Evolutionary conservation across 2,113 vertebrate species (phyloP).

Genomic region (Percina caprodes): DNA sequence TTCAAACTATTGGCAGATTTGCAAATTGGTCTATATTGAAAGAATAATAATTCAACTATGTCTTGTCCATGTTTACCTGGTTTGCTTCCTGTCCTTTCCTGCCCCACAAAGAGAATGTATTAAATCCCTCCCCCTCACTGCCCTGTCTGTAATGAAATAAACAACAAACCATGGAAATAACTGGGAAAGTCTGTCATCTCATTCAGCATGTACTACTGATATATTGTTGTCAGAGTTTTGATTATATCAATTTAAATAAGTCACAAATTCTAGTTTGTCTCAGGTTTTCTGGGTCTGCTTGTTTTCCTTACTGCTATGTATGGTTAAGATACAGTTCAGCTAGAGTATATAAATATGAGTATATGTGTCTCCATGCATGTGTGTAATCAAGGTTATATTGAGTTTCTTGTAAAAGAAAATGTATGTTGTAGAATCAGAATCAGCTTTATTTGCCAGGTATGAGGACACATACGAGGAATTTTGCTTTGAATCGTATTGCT

Average conservation of each 20-base stretch:
- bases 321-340: background rate
- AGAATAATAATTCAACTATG: slow-evolving; percentile 77
- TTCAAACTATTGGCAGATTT: slow-evolving; percentile 75
- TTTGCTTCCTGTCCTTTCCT: slow-evolving; percentile 79
- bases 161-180: slow-evolving; percentile 73
- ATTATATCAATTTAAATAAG: background rate
- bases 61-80: slow-evolving; percentile 84
- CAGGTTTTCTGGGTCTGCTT: background rate
- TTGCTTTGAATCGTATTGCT: too few relatives aligned
- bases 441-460: too few relatives aligned
- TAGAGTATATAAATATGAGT: background rate
- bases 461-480: too few relatives aligned
- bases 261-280: background rate
- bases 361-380: background rate
- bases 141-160: slow-evolving; percentile 84
- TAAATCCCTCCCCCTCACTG: slow-evolving; percentile 70
- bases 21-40: slow-evolving; percentile 78
- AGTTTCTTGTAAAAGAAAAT: background rate
- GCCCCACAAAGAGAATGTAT: slow-evolving; percentile 84
- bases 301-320: background rate
- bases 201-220: background rate
- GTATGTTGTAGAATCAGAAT: background rate
- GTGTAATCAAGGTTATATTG: background rate
- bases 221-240: background rate
- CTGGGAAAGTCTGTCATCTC: slow-evolving; percentile 30